Evolutionary conservation across 2,113 vertebrate species (phyloP), one percentile per base, ranked within the genome.

Genomic region (Oceanites oceanicus): DNA sequence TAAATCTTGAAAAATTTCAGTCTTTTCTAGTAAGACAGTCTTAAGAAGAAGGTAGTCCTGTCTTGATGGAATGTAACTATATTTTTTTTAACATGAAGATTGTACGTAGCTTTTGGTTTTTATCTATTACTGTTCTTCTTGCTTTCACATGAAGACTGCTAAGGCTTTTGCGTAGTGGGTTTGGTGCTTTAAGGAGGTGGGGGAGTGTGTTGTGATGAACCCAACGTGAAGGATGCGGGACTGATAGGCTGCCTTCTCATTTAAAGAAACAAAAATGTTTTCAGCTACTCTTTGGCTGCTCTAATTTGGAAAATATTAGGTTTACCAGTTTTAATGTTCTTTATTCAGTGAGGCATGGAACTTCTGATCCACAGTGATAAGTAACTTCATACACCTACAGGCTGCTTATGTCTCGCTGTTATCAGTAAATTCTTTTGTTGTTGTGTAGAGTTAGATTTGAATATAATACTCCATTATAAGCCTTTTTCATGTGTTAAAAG

Each of bases 141-240:
- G 32, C 58, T 88, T 30, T 58, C 44, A 19, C 1, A 1, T 15
- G 29, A n/a, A 49, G 42, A 14, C 36, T 18, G 15, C 6, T 7
- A 15, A 56, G 55, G 13, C 32, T 49, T 29, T 7, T 19, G 32
- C 1, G 2, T 34, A 17, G 27, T 13, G 56, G 7, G 27, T 40
- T 82, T n/a, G 32, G n/a, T 1, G 3, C n/a, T 42, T 26, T 18
- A 32, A 32, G 32, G 42, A 50, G 62, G 44, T 1, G 5, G 45
- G 32, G 15, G 61, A 47, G 15, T 10, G 50, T 65, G 3, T 30
- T 66, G 32, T 34, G 45, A 34, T 36, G 47, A 59, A 29, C 17
- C 9, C 52, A 25, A 1, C 5, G 7, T 8, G 52, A 34, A 21
- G 34, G n/a, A 6, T 47, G 7, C 0, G 4, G 27, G 23, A 18